Percentiles rank a stretch among this genome's conserved stretches.
phyloP scores from a whole-genome alignment of 2,888 invertebrate species.

The Limenitis camilla region DNA sequence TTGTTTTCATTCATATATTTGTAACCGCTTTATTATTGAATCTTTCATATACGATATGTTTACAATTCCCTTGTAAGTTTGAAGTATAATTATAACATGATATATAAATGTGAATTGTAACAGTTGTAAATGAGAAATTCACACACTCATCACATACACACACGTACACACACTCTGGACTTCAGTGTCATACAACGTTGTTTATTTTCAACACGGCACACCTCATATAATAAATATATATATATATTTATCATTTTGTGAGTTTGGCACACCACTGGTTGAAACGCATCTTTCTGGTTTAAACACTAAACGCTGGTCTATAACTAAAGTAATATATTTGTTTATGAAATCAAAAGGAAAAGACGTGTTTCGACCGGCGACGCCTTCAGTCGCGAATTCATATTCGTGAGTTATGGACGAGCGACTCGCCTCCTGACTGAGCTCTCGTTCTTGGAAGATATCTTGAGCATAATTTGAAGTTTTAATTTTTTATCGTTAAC shows the following conservation, averaged over 20 bases:
- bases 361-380: conserved; percentile 25
- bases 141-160: conserved; percentile 2
- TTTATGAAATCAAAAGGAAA: no score
- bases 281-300: not conserved
- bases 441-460: conserved; percentile 6
- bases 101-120: no score
- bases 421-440: conserved; percentile 33
- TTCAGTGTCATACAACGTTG: conserved; percentile 4
- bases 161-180: not conserved
- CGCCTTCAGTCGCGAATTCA: conserved; percentile 37
- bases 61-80: not conserved
- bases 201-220: conserved; percentile 4
- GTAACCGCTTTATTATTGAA: conserved; percentile 3
- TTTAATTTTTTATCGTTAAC: no score
- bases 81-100: no score
- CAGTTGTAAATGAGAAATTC: not conserved
- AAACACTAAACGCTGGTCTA: no score
- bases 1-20: not conserved
- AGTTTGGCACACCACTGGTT: conserved; percentile 10
- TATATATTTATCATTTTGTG: conserved; percentile 6
- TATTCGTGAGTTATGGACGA: conserved; percentile 48
- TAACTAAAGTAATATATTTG: no score
- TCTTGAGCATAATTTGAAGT: not conserved
- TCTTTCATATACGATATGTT: not conserved
- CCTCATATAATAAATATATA: conserved; percentile 5